A percentile compares a stretch with the other conserved stretches of the same genome.
Evolutionary conservation across 2,797 vertebrate species (phyloP).

Genomic region (Nannoperca obscura): DNA sequence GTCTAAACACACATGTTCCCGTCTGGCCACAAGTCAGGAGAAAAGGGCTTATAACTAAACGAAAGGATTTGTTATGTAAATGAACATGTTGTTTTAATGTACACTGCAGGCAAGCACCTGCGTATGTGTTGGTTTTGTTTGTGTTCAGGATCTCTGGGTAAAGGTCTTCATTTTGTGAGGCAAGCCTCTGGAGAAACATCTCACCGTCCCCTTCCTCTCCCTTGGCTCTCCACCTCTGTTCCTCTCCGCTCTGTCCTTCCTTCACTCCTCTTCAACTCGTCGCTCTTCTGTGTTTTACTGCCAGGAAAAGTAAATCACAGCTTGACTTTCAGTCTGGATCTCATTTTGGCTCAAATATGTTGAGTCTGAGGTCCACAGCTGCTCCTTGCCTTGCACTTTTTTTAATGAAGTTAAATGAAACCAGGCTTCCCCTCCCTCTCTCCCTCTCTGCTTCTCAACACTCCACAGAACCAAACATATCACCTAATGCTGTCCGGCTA

Average conservation of each 20-base stretch:
- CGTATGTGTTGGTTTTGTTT: background rate
- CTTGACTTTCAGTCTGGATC: constrained; percentile 77
- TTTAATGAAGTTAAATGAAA: constrained; percentile 60
- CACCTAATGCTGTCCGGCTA: constrained; percentile 25
- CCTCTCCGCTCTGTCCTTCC: constrained; percentile 50
- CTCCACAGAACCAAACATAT: constrained; percentile 37
- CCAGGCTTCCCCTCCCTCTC: constrained; percentile 38
- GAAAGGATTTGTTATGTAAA: constrained; percentile 31
- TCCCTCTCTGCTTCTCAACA: constrained; percentile 12
- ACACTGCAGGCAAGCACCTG: background rate
- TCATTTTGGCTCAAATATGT: constrained; percentile 69
- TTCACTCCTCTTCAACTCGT: constrained; percentile 50
- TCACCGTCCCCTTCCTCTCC: constrained; percentile 55
- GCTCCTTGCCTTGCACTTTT: constrained; percentile 66
- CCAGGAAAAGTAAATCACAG: constrained; percentile 84
- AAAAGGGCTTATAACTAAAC: constrained; percentile 6
- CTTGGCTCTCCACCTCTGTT: constrained; percentile 45
- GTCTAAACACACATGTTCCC: constrained; percentile 50
- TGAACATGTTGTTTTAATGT: constrained; percentile 38
- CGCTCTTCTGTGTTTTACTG: constrained; percentile 69
- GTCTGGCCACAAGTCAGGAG: constrained; percentile 4
- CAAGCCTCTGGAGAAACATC: constrained; percentile 50
- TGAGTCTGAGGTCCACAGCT: constrained; percentile 71
- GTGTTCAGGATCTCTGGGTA: constrained; percentile 4
- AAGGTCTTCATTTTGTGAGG: constrained; percentile 18